Conservation (phyloP, 2,113 vertebrate species). For the Thinocorus orbignyianus region DNA sequence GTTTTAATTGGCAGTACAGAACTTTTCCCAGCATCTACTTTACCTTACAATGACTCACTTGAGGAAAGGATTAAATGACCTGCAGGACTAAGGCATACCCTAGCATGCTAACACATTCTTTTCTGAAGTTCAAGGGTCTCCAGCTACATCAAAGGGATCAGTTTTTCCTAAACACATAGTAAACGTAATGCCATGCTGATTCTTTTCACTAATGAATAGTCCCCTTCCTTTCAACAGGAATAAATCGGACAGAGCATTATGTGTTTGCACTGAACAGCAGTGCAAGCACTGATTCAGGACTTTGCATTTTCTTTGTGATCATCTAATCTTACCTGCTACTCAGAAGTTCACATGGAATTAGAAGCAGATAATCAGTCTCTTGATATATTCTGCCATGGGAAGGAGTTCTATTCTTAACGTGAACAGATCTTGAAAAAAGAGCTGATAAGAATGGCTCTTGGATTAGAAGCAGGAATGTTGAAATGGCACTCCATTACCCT, state of each 20-base stretch:
- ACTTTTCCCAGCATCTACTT: slow-evolving; percentile 48
- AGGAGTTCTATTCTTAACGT: background rate
- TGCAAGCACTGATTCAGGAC: background rate
- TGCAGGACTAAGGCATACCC: slow-evolving; percentile 11
- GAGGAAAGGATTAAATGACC: slow-evolving; percentile 53
- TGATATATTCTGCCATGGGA: background rate
- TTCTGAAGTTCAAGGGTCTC: slow-evolving; percentile 64
- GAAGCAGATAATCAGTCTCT: background rate
- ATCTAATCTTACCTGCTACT: slow-evolving; percentile 47
- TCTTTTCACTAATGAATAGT: slow-evolving; percentile 56
- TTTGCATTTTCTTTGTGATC: slow-evolving; percentile 26
- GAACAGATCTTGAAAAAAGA: slow-evolving; percentile 1
- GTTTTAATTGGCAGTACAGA: slow-evolving; percentile 57
- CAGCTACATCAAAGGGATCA: slow-evolving; percentile 55
- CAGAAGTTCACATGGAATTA: background rate
- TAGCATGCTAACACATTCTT: slow-evolving; percentile 27
- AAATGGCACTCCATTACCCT: background rate
- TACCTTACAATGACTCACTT: slow-evolving; percentile 53
- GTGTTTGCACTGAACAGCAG: slow-evolving; percentile 14
- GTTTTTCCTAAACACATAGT: slow-evolving; percentile 2
- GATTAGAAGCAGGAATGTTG: background rate
- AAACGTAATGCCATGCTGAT: slow-evolving; percentile 31
- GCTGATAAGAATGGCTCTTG: background rate
- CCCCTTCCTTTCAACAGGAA: background rate
- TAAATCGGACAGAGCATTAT: background rate